phyloP scores from a whole-genome alignment of 2,797 vertebrate species.

The Arnoldichthys spilopterus region DNA sequence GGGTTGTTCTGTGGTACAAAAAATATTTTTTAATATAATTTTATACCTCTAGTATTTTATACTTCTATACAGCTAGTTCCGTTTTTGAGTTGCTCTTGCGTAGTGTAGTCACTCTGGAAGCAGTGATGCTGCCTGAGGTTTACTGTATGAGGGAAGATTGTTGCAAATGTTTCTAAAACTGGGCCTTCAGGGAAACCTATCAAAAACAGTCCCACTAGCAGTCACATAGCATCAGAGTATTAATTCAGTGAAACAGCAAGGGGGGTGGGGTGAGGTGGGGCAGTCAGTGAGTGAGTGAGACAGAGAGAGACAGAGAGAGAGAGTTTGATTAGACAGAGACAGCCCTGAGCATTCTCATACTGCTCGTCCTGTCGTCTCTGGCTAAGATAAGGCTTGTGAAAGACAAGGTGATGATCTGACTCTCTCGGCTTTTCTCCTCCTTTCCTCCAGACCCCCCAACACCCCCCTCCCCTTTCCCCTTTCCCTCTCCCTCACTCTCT shows the following conservation, averaged over 20 bases:
- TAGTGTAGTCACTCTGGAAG: background rate
- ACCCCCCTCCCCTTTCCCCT: conserved; percentile 7
- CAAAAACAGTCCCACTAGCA: conserved; percentile 42
- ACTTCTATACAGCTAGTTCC: too few species aligned
- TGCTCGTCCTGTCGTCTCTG: conserved; percentile 63
- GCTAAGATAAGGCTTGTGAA: conserved; percentile 50
- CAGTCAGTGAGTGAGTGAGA: conserved; percentile 19
- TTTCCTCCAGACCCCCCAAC: conserved; percentile 1
- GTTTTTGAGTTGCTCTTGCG: background rate
- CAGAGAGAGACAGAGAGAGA: conserved; percentile 9
- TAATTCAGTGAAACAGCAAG: conserved; percentile 29
- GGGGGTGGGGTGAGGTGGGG: too few species aligned
- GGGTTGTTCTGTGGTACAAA: too few species aligned
- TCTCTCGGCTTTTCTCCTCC: background rate
- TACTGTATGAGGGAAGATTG: conserved; percentile 20
- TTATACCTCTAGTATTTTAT: too few species aligned
- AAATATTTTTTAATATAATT: too few species aligned
- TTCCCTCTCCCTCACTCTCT: conserved; percentile 31
- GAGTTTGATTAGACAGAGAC: conserved; percentile 33
- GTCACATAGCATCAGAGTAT: conserved; percentile 35
- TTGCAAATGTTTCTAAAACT: conserved; percentile 43
- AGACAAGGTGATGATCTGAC: conserved; percentile 38
- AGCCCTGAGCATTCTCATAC: conserved; percentile 51
- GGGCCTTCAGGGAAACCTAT: conserved; percentile 30
- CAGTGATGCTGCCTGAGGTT: conserved; percentile 21